Evolutionary conservation across 2,113 vertebrate species (phyloP).

Genomic region (Pholis gunnellus): DNA sequence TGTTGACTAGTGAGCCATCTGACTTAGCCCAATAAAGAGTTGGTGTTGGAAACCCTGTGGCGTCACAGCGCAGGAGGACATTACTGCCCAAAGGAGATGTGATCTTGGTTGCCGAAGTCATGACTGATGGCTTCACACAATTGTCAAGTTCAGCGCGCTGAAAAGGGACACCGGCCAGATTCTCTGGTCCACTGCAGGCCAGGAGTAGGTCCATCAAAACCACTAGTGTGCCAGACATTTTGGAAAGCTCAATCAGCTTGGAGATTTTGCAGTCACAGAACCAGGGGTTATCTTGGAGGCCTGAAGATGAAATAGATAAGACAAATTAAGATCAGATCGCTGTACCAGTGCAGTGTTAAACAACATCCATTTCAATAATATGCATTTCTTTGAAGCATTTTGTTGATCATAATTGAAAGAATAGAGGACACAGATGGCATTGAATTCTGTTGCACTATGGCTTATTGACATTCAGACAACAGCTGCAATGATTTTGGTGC

Average conservation of each 20-base stretch:
- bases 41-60: constrained; percentile 92
- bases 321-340: not conserved
- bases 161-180: constrained; percentile 89
- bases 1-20: constrained; percentile 84
- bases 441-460: no score
- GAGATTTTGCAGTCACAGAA: constrained; percentile 96
- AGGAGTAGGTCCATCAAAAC: constrained; percentile 91
- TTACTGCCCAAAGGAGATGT: constrained; percentile 93
- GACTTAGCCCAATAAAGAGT: constrained; percentile 88
- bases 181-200: constrained; percentile 90
- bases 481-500: not conserved
- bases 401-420: not conserved
- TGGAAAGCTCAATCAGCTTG: constrained; percentile 93
- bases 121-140: constrained; percentile 92
- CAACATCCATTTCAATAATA: not conserved
- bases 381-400: not conserved
- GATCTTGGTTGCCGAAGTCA: constrained; percentile 96
- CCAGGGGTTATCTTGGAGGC: constrained; percentile 98
- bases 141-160: constrained; percentile 92
- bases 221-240: constrained; percentile 82
- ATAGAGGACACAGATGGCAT: not conserved
- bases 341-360: not conserved
- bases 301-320: constrained; percentile 73
- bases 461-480: not conserved
- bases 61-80: constrained; percentile 93